Percentiles rank a stretch among this genome's conserved stretches.
These are phyloP conservation scores for Pampusana beccarii DNA, from an alignment of 2,113 vertebrate species.

Conservation along the genomic window DNA sequence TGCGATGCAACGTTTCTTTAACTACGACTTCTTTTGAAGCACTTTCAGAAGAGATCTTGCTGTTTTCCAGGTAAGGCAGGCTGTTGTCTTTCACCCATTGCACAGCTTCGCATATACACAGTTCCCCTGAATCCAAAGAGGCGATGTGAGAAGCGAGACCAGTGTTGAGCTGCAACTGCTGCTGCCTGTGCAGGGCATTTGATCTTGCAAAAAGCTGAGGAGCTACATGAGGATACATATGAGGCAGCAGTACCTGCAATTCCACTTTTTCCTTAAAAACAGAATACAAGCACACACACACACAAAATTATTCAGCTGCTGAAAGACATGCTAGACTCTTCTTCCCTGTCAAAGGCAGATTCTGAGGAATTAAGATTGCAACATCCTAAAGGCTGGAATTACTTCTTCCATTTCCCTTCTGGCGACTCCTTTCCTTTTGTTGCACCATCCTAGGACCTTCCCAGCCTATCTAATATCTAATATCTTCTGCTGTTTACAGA, in stretches of 20 bases:
- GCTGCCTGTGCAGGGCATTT: conserved; percentile 66
- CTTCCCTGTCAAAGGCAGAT: not conserved
- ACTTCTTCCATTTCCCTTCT: not conserved
- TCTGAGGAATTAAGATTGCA: not conserved
- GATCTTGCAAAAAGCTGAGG: conserved; percentile 77
- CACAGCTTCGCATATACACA: conserved; percentile 71
- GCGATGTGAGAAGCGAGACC: conserved; percentile 61
- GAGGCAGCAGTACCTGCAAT: conserved; percentile 77
- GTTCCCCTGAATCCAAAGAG: conserved; percentile 70
- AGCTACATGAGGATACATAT: conserved; percentile 64
- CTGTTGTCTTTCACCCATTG: conserved; percentile 79
- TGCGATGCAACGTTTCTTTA: conserved; percentile 61
- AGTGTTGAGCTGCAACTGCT: conserved; percentile 76
- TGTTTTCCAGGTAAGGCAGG: conserved; percentile 52
- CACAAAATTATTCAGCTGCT: not conserved
- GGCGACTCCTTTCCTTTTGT: not conserved
- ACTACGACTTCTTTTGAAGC: not conserved
- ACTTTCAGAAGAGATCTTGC: not conserved
- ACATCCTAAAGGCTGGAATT: not conserved
- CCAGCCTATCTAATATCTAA: too few relatives aligned
- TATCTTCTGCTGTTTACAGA: not conserved
- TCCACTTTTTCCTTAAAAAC: conserved; percentile 74
- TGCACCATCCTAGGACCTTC: not conserved
- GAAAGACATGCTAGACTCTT: not conserved
- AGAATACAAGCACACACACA: not conserved